These are phyloP conservation scores for Mirza zaza DNA, from an alignment of 2,113 vertebrate species.

Conservation along the genomic window DNA sequence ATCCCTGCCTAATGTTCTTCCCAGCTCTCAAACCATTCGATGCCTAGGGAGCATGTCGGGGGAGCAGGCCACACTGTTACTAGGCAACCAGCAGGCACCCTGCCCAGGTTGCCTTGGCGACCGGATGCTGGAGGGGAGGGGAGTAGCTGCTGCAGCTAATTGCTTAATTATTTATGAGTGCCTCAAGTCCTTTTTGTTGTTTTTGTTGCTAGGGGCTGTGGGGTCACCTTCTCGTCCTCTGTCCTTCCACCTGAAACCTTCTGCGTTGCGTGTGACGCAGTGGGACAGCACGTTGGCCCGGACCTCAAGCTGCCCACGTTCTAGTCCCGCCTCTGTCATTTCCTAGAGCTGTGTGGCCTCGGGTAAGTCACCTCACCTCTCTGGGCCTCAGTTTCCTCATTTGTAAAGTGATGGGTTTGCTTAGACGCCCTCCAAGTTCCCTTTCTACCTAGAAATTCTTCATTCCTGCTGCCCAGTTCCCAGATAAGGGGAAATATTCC, in stretches of 20 bases:
- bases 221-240: conserved; percentile 70
- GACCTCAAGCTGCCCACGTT: conserved; percentile 44
- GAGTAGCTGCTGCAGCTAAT: conserved; percentile 71
- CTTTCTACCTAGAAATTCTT: neutral
- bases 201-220: conserved; percentile 74
- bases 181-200: conserved; percentile 76
- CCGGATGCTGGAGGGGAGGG: conserved; percentile 71
- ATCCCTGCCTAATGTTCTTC: conserved; percentile 42
- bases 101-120: conserved; percentile 80
- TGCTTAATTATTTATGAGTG: conserved; percentile 81
- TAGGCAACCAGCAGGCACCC: conserved; percentile 78
- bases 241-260: conserved; percentile 60
- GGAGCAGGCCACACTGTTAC: conserved; percentile 73
- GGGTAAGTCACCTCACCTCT: conserved; percentile 70
- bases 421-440: neutral
- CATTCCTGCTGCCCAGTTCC: neutral
- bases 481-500: neutral
- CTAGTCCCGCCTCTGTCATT: conserved; percentile 59
- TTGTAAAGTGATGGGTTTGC: neutral
- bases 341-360: conserved; percentile 72
- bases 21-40: conserved; percentile 59
- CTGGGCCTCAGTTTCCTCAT: conserved; percentile 61
- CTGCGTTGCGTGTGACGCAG: neutral
- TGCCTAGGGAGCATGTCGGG: conserved; percentile 66
- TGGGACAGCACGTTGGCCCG: conserved; percentile 57